Base-by-base conservation (phyloP, 2,113 vertebrate genomes). In the Mionectes macconnelli region DNA sequence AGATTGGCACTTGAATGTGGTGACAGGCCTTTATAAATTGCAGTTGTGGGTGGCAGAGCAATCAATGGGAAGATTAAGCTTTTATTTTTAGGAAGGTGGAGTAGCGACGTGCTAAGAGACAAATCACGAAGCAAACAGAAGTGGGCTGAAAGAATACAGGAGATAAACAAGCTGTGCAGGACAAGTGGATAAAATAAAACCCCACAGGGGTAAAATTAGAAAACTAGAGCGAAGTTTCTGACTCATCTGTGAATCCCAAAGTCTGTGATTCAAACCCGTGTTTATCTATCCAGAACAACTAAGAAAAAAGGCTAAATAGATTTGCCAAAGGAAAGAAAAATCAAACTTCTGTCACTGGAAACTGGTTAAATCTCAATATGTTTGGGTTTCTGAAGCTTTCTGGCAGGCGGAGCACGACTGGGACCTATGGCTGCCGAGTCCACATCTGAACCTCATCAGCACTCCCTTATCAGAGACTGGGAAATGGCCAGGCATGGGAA, bases 51-150 rank as follows among this genome's bases (percentile, higher is more conserved):
- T 62, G 90, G 59, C 31, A 90, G 50, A 80, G 63, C 35, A 37
- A 87, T 73, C 59, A 15, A 4, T 7, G 55, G 44, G 85, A 67
- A 85, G 88, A 77, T 40, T 17, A 81, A 69, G 90, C 35, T 18
- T n/a, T 44, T 88, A 73, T 95, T 86, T 90, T 91, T 92, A 84
- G 85, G 82, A 59, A 86, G 50, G 31, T 75, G 64, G 52, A 74
- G 93, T 20, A 76, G 49, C 70, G 73, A n/a, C 1, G 1, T 83
- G 75, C 28, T 47, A 57, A 81, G 73, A 90, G 52, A 69, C 9
- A 87, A 87, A 72, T 89, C 70, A 83, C 7, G 11, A 85, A 63
- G 63, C 59, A 90, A 91, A 69, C 49, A 68, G 39, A 70, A 90
- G 42, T 52, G 45, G 60, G 76, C 28, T 87, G 69, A 37, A 75